Evolutionary conservation across 1,140 invertebrate species (phyloP).

Genomic region (Proales similis): DNA sequence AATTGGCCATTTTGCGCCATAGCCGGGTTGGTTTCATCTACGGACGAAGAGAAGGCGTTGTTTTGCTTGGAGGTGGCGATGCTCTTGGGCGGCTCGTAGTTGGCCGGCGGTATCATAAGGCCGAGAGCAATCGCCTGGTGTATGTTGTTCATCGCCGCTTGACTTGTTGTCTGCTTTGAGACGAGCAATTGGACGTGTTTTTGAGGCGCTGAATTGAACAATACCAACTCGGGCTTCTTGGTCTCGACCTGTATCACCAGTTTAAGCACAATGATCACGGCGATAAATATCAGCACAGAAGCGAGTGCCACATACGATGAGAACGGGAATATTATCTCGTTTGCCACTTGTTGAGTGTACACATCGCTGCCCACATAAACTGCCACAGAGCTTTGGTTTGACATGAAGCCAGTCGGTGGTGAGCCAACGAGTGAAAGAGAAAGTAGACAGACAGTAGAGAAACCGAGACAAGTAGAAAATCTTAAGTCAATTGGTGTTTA

Average conservation of each 20-base stretch:
- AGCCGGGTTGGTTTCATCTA: no score
- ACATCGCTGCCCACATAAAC: no score
- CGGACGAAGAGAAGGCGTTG: no score
- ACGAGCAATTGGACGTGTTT: conserved; percentile 16
- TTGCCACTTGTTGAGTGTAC: no score
- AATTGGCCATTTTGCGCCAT: no score
- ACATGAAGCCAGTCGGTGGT: no score
- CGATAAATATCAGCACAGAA: conserved; percentile 5
- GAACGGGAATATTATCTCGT: conserved; percentile 14
- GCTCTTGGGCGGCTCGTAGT: conserved; percentile 29
- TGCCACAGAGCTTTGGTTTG: no score
- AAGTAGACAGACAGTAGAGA: no score
- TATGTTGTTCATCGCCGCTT: conserved; percentile 24
- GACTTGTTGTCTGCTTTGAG: conserved; percentile 24
- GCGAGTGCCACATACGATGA: conserved; percentile 28
- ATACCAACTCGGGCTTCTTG: conserved; percentile 19
- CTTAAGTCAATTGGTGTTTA: no score
- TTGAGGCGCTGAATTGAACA: conserved; percentile 28
- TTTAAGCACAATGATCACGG: conserved; percentile 7
- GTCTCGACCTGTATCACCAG: conserved; percentile 17
- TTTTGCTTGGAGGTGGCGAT: no score
- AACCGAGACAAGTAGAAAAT: no score
- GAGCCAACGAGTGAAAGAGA: no score
- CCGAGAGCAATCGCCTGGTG: conserved; percentile 25
- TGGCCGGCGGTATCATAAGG: conserved; percentile 32